Evolutionary conservation across 92 coral and sea anemone species (phyloP).

Genomic region (Epizoanthus scotinus): DNA sequence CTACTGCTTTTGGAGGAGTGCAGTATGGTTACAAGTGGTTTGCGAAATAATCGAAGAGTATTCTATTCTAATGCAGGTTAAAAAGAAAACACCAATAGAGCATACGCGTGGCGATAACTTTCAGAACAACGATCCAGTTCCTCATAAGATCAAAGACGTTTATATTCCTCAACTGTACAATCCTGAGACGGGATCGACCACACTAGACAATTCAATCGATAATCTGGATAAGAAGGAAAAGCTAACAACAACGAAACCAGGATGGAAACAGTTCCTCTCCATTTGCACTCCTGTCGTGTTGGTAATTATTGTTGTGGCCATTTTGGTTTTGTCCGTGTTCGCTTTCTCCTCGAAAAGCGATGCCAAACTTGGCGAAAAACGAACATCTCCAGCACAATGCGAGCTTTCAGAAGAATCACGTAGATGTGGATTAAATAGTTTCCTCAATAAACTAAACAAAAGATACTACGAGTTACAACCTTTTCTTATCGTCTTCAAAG

Average conservation of each 20-base stretch:
- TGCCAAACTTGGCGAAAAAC: neutral
- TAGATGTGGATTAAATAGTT: slow-evolving; percentile 18
- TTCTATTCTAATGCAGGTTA: slow-evolving; percentile 24
- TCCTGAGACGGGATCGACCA: slow-evolving; percentile 17
- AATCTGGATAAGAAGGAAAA: neutral
- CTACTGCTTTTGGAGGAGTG: neutral
- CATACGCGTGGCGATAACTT: neutral
- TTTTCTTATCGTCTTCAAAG: slow-evolving; percentile 22
- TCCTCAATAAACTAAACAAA: slow-evolving; percentile 53
- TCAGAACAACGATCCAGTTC: neutral
- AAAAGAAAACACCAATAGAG: neutral
- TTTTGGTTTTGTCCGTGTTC: neutral
- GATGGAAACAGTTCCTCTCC: neutral
- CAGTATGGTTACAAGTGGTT: neutral
- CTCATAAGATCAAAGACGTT: neutral
- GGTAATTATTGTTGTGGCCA: neutral
- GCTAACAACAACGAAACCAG: neutral
- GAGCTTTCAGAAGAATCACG: slow-evolving; percentile 4
- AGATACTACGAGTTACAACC: slow-evolving; percentile 39
- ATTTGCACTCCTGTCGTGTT: neutral
- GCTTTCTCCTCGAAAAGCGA: neutral
- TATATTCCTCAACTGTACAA: neutral
- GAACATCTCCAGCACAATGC: neutral
- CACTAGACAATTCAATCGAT: neutral
- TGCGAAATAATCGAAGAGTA: neutral